Conservation (phyloP, 2,888 invertebrate genomes). For the Mantis religiosa region DNA sequence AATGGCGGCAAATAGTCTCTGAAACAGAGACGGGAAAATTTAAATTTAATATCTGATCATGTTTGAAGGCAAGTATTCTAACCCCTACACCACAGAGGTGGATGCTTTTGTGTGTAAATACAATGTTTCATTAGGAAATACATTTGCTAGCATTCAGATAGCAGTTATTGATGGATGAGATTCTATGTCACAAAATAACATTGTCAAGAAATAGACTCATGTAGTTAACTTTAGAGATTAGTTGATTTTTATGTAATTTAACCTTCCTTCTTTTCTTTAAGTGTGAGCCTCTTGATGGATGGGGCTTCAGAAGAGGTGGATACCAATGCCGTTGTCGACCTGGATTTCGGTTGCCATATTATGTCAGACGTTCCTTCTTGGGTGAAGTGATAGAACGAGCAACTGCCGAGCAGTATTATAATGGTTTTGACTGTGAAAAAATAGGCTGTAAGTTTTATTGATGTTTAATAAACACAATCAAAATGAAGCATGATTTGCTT, state of each 20-base stretch:
- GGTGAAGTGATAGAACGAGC: constrained; percentile 93
- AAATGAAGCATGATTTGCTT: no score
- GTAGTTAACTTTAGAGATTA: neutral
- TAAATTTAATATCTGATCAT: no score
- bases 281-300: constrained; percentile 95
- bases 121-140: no score
- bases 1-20: no score
- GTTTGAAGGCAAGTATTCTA: no score
- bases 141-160: no score
- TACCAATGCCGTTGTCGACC: constrained; percentile 93
- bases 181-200: no score
- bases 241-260: neutral
- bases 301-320: constrained; percentile 92
- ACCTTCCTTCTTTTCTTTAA: constrained; percentile 41
- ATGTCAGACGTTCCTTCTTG: constrained; percentile 83
- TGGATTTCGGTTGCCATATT: constrained; percentile 78
- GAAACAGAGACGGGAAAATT: no score
- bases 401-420: constrained; percentile 87
- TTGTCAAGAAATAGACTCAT: neutral
- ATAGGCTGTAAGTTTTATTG: constrained; percentile 75
- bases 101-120: no score
- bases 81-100: no score
- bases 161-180: no score
- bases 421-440: constrained; percentile 83
- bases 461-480: no score